These are phyloP conservation scores for Cotesia glomerata DNA, from an alignment of 1,140 invertebrate genomes.

Conservation along the genomic window DNA sequence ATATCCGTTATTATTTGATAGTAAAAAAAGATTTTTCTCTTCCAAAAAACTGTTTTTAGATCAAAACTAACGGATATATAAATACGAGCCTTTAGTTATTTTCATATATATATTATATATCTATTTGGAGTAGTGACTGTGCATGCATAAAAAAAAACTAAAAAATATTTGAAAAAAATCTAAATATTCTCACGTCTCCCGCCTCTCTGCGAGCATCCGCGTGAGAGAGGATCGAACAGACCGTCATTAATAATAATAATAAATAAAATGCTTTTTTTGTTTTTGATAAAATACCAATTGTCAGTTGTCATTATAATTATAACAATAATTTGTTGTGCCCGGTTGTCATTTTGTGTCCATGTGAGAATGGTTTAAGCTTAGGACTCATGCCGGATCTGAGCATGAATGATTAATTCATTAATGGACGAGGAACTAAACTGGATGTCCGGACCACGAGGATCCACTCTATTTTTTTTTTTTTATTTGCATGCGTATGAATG, in stretches of 20 bases:
- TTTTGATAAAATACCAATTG: too few species aligned
- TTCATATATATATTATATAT: conserved; percentile 55
- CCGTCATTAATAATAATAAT: conserved; percentile 7
- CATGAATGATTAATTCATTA: conserved; percentile 9
- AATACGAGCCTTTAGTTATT: conserved; percentile 61
- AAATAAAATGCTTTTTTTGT: conserved; percentile 32
- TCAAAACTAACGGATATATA: conserved; percentile 51
- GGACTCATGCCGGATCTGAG: not conserved
- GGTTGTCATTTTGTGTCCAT: conserved; percentile 43
- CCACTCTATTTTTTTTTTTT: not conserved
- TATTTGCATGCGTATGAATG: conserved; percentile 26
- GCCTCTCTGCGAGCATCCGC: conserved; percentile 60
- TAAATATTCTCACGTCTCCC: conserved; percentile 63
- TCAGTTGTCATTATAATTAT: too few species aligned
- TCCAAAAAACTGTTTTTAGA: conserved; percentile 21
- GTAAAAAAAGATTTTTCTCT: not conserved
- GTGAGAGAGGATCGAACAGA: conserved; percentile 51
- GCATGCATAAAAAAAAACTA: conserved; percentile 54
- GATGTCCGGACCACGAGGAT: conserved; percentile 23
- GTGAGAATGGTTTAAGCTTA: conserved; percentile 38
- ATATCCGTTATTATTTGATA: conserved; percentile 3
- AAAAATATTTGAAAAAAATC: conserved; percentile 10
- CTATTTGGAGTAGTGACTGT: conserved; percentile 64
- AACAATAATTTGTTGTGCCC: conserved; percentile 17
- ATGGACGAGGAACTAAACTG: not conserved